Percentiles rank a stretch among this genome's conserved stretches.
phyloP scores from a whole-genome alignment of 2,888 invertebrate species.

The Listrodromus nycthemerus region DNA sequence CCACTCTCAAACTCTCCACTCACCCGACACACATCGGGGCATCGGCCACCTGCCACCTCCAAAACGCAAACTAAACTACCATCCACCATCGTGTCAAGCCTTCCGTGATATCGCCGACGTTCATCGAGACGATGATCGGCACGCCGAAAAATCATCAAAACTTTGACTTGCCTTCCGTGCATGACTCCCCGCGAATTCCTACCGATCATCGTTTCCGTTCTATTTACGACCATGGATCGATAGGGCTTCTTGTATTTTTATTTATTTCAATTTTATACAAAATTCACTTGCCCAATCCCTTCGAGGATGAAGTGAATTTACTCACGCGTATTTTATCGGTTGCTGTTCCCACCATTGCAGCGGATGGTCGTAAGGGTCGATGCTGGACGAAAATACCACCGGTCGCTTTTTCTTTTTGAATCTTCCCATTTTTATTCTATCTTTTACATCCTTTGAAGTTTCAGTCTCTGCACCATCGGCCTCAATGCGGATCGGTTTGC shows the following conservation, averaged over 20 bases:
- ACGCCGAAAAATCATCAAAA: slow-evolving; percentile 64
- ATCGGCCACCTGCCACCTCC: neutral
- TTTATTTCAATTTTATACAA: neutral
- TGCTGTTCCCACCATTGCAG: slow-evolving; percentile 71
- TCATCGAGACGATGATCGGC: slow-evolving; percentile 64
- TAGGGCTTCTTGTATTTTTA: slow-evolving; percentile 7
- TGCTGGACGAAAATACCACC: slow-evolving; percentile 61
- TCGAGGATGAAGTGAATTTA: slow-evolving; percentile 23
- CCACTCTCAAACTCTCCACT: slow-evolving; percentile 12
- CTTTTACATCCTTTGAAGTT: slow-evolving; percentile 1
- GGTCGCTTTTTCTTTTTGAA: slow-evolving; percentile 36
- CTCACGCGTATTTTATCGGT: slow-evolving; percentile 74
- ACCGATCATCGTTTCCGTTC: slow-evolving; percentile 40
- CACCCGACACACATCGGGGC: neutral
- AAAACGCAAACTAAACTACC: slow-evolving; percentile 42
- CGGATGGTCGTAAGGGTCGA: slow-evolving; percentile 69
- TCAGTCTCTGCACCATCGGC: slow-evolving; percentile 4
- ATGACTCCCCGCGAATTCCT: neutral
- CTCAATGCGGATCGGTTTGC: neutral
- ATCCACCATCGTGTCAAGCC: slow-evolving; percentile 48
- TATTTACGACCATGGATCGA: slow-evolving; percentile 52
- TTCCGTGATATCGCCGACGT: slow-evolving; percentile 67
- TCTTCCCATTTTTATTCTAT: slow-evolving; percentile 42
- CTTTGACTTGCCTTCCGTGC: slow-evolving; percentile 38
- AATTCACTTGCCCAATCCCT: neutral